These are phyloP conservation scores for Phodopus roborovskii DNA, from an alignment of 2,113 vertebrate species.

Conservation along the genomic window DNA sequence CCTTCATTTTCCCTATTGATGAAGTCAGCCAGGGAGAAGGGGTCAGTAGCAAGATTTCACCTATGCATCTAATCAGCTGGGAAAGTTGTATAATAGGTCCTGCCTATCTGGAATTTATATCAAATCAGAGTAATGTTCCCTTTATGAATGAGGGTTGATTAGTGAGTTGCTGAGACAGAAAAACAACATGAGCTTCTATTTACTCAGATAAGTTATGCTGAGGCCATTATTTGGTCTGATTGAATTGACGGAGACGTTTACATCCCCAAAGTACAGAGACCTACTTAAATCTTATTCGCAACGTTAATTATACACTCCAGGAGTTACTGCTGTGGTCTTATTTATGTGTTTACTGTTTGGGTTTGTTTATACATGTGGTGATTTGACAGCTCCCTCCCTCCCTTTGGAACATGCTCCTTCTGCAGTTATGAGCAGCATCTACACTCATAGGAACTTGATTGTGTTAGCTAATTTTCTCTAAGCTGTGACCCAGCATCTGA, in stretches of 20 bases:
- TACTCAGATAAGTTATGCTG: slow-evolving; percentile 82
- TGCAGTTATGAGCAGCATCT: slow-evolving; percentile 2
- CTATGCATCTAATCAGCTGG: slow-evolving; percentile 92
- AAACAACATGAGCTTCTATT: slow-evolving; percentile 84
- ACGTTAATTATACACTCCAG: slow-evolving; percentile 84
- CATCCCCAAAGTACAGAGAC: slow-evolving; percentile 78
- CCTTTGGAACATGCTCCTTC: not conserved
- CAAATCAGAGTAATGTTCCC: slow-evolving; percentile 84
- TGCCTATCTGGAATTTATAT: slow-evolving; percentile 82
- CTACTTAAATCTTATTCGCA: slow-evolving; percentile 80
- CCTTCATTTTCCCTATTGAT: slow-evolving; percentile 90
- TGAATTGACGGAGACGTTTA: slow-evolving; percentile 85
- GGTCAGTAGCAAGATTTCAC: slow-evolving; percentile 91
- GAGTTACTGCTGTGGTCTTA: slow-evolving; percentile 71
- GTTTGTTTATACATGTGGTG: slow-evolving; percentile 77
- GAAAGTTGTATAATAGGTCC: slow-evolving; percentile 84
- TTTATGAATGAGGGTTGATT: slow-evolving; percentile 87
- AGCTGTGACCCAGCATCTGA: not conserved
- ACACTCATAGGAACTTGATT: not conserved
- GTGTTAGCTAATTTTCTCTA: no score
- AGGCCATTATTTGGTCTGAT: slow-evolving; percentile 85
- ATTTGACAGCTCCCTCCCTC: slow-evolving; percentile 53
- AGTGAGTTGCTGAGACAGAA: slow-evolving; percentile 81
- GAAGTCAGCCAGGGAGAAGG: slow-evolving; percentile 89
- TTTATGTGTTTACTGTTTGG: slow-evolving; percentile 73